Percentiles rank a stretch among this genome's conserved stretches.
These are phyloP conservation scores for Ichneumon xanthorius DNA, from an alignment of 2,888 invertebrate genomes.

Conservation along the genomic window DNA sequence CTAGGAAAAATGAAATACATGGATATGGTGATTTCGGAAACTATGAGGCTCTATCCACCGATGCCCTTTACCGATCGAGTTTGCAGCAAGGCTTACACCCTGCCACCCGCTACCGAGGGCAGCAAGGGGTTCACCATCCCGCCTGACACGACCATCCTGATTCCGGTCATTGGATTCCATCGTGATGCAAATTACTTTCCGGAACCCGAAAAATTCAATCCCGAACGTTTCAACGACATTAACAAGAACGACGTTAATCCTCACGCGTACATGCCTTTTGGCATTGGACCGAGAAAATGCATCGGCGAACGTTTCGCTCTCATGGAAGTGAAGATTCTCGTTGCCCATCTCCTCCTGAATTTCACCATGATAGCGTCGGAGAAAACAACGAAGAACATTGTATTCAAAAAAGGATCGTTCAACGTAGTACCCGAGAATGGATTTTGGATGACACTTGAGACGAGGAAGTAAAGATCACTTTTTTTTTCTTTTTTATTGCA, in stretches of 20 bases:
- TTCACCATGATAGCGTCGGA: slow-evolving; percentile 75
- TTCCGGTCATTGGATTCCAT: slow-evolving; percentile 72
- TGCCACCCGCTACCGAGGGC: slow-evolving; percentile 77
- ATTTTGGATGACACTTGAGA: slow-evolving; percentile 64
- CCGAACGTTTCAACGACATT: slow-evolving; percentile 69
- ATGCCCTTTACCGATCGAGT: too few species aligned
- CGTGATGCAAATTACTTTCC: slow-evolving; percentile 73
- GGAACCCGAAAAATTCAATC: slow-evolving; percentile 70
- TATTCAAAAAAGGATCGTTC: slow-evolving; percentile 52
- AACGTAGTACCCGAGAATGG: slow-evolving; percentile 56
- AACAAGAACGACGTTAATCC: slow-evolving; percentile 68
- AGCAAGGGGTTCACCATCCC: slow-evolving; percentile 57
- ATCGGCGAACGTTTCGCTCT: too few species aligned
- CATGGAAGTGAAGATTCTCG: slow-evolving; percentile 47
- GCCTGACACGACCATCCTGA: slow-evolving; percentile 51
- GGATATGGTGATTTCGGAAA: slow-evolving; percentile 71
- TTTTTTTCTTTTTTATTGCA: background rate
- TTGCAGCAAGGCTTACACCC: slow-evolving; percentile 85
- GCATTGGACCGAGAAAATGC: slow-evolving; percentile 65
- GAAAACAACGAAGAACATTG: slow-evolving; percentile 83
- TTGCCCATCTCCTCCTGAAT: slow-evolving; percentile 57
- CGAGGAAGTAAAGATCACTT: slow-evolving; percentile 7
- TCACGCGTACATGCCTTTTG: slow-evolving; percentile 76
- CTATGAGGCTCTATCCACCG: too few species aligned
- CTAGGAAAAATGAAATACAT: slow-evolving; percentile 47